A percentile compares a stretch with the other conserved stretches of the same genome.
Conservation (phyloP, 2,888 invertebrate genomes). For the Paralinhomoeus sp. region DNA sequence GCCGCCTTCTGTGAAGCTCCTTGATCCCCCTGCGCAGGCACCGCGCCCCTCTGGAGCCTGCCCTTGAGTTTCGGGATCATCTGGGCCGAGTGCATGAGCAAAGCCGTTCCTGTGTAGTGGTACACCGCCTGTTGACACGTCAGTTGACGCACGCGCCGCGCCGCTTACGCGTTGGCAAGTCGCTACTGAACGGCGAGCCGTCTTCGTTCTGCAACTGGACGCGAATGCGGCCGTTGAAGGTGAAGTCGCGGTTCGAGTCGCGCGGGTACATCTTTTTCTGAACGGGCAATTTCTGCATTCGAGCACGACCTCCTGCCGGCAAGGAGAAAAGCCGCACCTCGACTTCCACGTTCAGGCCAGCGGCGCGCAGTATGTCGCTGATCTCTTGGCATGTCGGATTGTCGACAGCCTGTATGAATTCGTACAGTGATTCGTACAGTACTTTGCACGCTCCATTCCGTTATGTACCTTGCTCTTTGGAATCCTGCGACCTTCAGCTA, state of each 20-base stretch:
- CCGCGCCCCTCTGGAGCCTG: conserved; percentile 7
- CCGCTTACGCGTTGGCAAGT: conserved; percentile 12
- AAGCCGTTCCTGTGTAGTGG: conserved; percentile 8
- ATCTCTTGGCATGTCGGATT: conserved; percentile 89
- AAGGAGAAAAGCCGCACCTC: conserved; percentile 34
- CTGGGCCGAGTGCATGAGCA: conserved; percentile 14
- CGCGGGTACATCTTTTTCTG: conserved; percentile 54
- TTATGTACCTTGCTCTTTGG: conserved; percentile 47
- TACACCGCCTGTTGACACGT: background rate
- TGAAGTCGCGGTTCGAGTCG: conserved; percentile 67
- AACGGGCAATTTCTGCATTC: conserved; percentile 30
- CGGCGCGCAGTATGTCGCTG: conserved; percentile 60
- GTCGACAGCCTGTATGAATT: conserved; percentile 46
- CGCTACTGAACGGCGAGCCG: conserved; percentile 11
- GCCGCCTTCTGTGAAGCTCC: background rate
- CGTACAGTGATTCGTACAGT: too few relatives aligned
- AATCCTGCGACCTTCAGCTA: conserved; percentile 64
- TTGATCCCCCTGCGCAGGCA: too few relatives aligned
- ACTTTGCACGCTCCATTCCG: too few relatives aligned
- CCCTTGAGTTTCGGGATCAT: conserved; percentile 23
- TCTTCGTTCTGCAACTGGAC: conserved; percentile 49
- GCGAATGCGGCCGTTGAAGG: conserved; percentile 61
- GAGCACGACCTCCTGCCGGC: background rate
- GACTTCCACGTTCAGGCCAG: conserved; percentile 58
- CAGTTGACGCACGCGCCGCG: background rate